phyloP scores from a whole-genome alignment of 1,140 invertebrate genomes.

The Drosophila pandora region DNA sequence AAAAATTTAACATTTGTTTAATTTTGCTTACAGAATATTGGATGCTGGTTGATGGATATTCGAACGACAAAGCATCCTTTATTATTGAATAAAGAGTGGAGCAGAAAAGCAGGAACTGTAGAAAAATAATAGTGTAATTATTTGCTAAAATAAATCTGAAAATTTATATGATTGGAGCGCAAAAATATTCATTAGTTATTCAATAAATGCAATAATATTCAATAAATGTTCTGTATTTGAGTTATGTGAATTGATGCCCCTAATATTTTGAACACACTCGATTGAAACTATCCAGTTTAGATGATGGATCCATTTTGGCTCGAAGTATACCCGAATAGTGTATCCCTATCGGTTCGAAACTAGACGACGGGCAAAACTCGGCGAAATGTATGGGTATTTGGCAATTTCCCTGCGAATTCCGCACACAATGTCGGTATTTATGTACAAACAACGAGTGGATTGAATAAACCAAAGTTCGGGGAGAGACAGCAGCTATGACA shows the following conservation, averaged over 20 bases:
- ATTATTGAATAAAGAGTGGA: too few species aligned
- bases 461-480: not conserved
- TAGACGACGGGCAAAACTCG: not conserved
- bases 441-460: not conserved
- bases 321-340: not conserved
- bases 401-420: not conserved
- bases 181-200: too few species aligned
- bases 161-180: too few species aligned
- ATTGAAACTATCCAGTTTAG: too few species aligned
- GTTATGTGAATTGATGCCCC: too few species aligned
- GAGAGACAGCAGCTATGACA: slow-evolving; percentile 12
- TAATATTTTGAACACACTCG: too few species aligned
- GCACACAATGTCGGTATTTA: not conserved
- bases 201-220: too few species aligned
- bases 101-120: too few species aligned
- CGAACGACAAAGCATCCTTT: not conserved
- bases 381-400: not conserved
- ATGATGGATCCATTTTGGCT: too few species aligned
- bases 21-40: not conserved
- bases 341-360: not conserved
- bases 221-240: too few species aligned
- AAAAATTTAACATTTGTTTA: not conserved
- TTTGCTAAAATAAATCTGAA: too few species aligned
- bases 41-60: not conserved
- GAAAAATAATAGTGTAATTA: too few species aligned